Evolutionary conservation across 2,888 invertebrate genomes (phyloP), one percentile per base, ranked within the genome.

Genomic region (Vanessa cardui): DNA sequence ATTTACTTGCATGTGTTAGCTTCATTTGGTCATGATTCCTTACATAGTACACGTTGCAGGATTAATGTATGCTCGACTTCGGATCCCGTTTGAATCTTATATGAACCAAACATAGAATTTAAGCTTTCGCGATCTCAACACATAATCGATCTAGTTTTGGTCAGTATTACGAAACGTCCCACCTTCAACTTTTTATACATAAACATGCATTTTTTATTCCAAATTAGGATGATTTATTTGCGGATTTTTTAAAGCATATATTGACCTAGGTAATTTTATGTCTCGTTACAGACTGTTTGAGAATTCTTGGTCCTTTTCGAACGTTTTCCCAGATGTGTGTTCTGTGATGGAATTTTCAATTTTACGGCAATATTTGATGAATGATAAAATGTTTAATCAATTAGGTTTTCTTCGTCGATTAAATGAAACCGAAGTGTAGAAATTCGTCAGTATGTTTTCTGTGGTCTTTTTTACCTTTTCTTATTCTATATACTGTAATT

Each of bases 11-110:
- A 72, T 64, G 61, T 62, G 58, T 45, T 21, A 18, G 46, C 63
- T 63, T 33, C 44, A 45, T 64, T 64, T 64, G 64, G 64, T 64
- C 59, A 64, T 52, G 26, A 59, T 21, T 58, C 52, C 64, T 46
- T 52, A 64, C 64, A 50, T 45, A 52, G 64, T 45, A 31, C 50
- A 39, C 26, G 31, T 64, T 64, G 64, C 59, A 18, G 56, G 56
- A 58, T 63, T 70, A 69, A 71, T 69, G 54, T 67, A 72, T 70
- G 68, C 72, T 64, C 58, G 58, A 54, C 49, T 47, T 64, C 49
- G 47, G 59, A 68, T 59, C 70, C 59, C 54, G 70, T 72, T 72
- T 68, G 68, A 68, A 70, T 72, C 64, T 66, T 64, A 68, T 66
- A 21, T 58, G 59, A 15, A 45, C 72, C 72, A 66, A 68, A 72